Evolutionary conservation across 2,888 invertebrate species (phyloP), one percentile per base, ranked within the genome.

Genomic region (Coecobrya sp.): DNA sequence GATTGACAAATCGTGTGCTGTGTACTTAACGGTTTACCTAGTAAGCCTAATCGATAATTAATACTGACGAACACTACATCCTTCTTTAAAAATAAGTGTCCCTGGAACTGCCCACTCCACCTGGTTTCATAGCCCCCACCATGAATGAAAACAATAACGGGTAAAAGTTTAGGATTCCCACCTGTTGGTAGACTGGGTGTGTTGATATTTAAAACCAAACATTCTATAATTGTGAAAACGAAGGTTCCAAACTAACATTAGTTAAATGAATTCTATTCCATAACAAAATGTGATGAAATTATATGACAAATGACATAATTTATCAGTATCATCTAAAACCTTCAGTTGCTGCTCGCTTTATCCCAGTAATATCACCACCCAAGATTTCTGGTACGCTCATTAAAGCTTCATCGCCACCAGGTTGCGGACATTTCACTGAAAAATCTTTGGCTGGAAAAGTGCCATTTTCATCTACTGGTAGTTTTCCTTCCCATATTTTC

Each of bases 51-150:
- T 13, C 93, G 79, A 85, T 94, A 94, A 82, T 94, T 94, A 19
- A 92, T 91, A 10, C 89, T 92, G 4, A 93, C 91, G n/a, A 93
- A 82, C 7, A 93, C 86, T 0, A 93, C 93, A 27, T 93, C 86
- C 11, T 89, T 49, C 16, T 91, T 91, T n/a, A 94, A 42, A 45
- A 94, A 79, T 45, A 91, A 68, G 19, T 92, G 82, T 49, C 92
- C 93, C 2, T 92, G 92, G 62, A 92, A 93, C 11, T 70, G 42
- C 10, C 91, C 91, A 45, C 93, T 90, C 92, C 92, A 93, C 13
- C 73, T 22, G 7, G 68, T 55, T 2, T 30, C 76, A 76, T 84
- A 92, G 22, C 76, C 55, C 7, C 92, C 92, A 22, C 92, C 92
- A 55, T 93, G 92, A 36, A 93, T 84, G n/a, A 88, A 91, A 0